Evolutionary conservation across 1,140 invertebrate species (phyloP), one percentile per base, ranked within the genome.

Genomic region (Pteromalus puparum): DNA sequence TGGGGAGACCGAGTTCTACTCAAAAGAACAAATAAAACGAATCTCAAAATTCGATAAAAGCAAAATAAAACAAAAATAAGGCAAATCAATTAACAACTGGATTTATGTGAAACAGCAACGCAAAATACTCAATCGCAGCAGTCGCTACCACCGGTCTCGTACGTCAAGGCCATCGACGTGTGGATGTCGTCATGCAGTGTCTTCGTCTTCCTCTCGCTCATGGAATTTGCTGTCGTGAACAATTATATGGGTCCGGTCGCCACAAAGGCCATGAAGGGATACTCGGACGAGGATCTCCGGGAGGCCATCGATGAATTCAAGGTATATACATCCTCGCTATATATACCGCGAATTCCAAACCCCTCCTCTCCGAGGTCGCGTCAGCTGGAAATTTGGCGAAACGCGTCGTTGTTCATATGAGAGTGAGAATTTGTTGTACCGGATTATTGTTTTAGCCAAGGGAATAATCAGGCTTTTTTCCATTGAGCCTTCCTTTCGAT

Each of bases 101-200:
- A 34, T 34, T 34, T 1, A 34, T 34, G 46, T 67, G 12, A 0
- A 67, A 1, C 91, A 96, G 97, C 97, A 34, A 98, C 97, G 26
- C 97, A 98, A 92, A 97, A 97, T 90, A 97, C 97, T 0, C 97
- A 98, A 89, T 98, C 97, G 1, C 97, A 98, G 91, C 96, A 97
- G 89, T 97, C 96, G n/a, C 91, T 98, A 86, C 97, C 97, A 0
- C 97, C 97, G 0, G 97, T 98, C 0, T 98, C 97, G 0, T 98
- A 98, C 91, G 97, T 98, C 0, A 98, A 98, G 92, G 97, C 97
- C 0, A 98, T 98, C 82, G 97, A 98, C 91, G 96, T 98, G 0
- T 98, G 97, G 97, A 98, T 98, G 97, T 97, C 97, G 0, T 97
- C 97, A 9, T 98, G 97, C 91, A 98, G 97, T 26, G 96, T 98